Percentiles rank a stretch among this genome's conserved stretches.
These are phyloP conservation scores for Malthinus seriepunctatus DNA, from an alignment of 2,888 invertebrate genomes.

Conservation along the genomic window DNA sequence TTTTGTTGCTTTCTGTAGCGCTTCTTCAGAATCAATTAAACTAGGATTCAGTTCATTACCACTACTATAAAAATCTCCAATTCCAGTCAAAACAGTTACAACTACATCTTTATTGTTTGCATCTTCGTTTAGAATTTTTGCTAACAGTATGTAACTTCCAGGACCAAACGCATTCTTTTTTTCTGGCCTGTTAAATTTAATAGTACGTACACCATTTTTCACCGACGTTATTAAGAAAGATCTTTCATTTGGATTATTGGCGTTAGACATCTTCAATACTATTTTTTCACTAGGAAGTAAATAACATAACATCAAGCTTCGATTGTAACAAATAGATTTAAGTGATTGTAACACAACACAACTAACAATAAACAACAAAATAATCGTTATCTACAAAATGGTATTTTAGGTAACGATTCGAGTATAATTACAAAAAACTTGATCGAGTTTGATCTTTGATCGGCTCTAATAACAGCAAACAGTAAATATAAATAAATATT, in stretches of 20 bases:
- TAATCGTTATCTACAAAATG: too few species aligned
- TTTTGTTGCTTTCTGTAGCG: constrained; percentile 8
- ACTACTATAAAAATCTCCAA: constrained; percentile 80
- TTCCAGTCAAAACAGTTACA: constrained; percentile 77
- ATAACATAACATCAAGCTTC: too few species aligned
- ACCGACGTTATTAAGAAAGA: constrained; percentile 14
- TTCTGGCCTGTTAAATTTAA: constrained; percentile 74
- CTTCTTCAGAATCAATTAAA: neutral
- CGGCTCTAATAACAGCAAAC: too few species aligned
- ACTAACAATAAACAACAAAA: too few species aligned
- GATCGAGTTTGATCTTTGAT: too few species aligned
- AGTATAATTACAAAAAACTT: too few species aligned
- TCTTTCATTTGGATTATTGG: neutral
- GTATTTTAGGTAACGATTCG: too few species aligned
- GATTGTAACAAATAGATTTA: too few species aligned
- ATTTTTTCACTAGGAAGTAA: too few species aligned
- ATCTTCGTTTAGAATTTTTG: constrained; percentile 68
- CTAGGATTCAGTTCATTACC: constrained; percentile 73
- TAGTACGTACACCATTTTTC: constrained; percentile 59
- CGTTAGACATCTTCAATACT: neutral
- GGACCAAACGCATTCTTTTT: constrained; percentile 79
- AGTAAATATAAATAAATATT: too few species aligned
- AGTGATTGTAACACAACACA: too few species aligned
- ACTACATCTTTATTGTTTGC: constrained; percentile 67
- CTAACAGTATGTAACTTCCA: constrained; percentile 69